These are phyloP conservation scores for Campylomormyrus tamandua DNA, from an alignment of 2,113 vertebrate genomes.

Conservation along the genomic window DNA sequence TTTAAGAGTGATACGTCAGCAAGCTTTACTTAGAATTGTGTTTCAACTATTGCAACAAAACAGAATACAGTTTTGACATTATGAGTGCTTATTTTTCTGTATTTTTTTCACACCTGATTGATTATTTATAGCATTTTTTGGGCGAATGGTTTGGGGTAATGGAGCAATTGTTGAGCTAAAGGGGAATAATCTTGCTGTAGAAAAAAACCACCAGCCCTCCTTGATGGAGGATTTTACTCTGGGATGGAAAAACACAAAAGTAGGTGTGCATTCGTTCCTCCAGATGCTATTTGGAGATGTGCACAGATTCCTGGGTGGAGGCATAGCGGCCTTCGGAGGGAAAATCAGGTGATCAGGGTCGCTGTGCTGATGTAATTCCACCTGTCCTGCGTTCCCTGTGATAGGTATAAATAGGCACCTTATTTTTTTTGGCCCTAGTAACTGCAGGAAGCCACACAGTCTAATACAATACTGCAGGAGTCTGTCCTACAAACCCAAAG, in stretches of 20 bases:
- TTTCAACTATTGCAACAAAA: not conserved
- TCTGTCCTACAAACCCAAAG: not conserved
- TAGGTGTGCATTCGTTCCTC: not conserved
- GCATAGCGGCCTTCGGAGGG: not conserved
- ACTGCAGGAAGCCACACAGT: not conserved
- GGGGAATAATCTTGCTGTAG: not conserved
- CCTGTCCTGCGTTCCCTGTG: not conserved
- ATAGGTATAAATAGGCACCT: not conserved
- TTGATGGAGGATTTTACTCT: not conserved
- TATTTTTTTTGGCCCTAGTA: not conserved
- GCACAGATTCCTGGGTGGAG: not conserved
- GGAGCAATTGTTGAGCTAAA: not conserved
- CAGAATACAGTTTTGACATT: not conserved
- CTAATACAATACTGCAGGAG: not conserved
- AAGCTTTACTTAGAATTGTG: not conserved
- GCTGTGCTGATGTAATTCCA: not conserved
- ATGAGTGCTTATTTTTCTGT: not conserved
- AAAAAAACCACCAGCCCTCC: not conserved
- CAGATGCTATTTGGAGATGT: slow-evolving; percentile 25
- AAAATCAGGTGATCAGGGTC: not conserved
- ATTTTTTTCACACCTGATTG: not conserved
- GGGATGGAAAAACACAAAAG: not conserved
- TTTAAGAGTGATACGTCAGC: not conserved
- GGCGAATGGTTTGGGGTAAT: not conserved
- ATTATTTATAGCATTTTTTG: not conserved